A percentile compares a stretch with the other conserved stretches of the same genome.
Evolutionary conservation across 2,113 vertebrate species (phyloP).

Genomic region (Artemisiospiza belli): DNA sequence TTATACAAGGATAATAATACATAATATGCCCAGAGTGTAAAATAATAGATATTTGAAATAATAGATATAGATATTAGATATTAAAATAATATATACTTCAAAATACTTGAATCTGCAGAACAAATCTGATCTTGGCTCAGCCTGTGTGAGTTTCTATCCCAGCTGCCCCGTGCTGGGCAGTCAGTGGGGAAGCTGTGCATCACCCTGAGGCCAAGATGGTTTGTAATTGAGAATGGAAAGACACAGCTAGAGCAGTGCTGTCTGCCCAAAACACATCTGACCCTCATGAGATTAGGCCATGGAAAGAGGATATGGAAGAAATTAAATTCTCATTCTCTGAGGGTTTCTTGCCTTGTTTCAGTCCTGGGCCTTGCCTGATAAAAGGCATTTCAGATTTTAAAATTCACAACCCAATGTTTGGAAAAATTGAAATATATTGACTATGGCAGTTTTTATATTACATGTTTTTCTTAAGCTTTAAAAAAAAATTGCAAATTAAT

Average conservation of each 20-base stretch:
- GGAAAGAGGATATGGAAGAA: background rate
- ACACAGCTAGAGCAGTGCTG: background rate
- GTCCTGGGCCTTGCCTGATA: background rate
- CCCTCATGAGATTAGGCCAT: background rate
- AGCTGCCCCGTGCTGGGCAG: background rate
- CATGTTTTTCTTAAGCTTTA: background rate
- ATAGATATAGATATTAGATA: background rate
- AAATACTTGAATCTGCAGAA: background rate
- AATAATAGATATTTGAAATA: background rate
- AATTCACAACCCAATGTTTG: background rate
- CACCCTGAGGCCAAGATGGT: accelerated
- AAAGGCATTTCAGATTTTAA: background rate
- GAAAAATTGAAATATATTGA: background rate
- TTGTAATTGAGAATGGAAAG: background rate
- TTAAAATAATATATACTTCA: background rate
- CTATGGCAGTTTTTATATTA: background rate
- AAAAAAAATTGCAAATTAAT: background rate
- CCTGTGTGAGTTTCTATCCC: background rate
- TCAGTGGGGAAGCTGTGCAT: background rate
- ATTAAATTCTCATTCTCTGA: background rate
- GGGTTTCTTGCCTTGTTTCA: background rate
- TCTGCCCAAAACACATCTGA: background rate
- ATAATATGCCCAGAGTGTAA: background rate
- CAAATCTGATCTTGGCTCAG: background rate
- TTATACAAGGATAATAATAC: background rate